Base-by-base conservation (phyloP, 2,888 invertebrate species). In the Malthinus seriepunctatus region DNA sequence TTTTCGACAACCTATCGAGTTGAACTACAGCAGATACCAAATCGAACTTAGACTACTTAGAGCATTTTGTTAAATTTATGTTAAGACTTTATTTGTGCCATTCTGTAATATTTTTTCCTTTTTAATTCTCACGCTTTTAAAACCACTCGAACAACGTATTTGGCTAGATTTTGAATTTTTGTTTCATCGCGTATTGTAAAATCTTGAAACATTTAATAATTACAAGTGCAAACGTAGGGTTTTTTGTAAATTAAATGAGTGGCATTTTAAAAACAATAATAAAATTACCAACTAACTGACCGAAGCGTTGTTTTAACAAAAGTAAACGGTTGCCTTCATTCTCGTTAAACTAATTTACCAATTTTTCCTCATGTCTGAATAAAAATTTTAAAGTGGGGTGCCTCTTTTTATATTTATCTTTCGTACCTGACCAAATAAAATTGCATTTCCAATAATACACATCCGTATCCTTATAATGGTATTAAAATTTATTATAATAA, bases 251-350 rank as follows among this genome's bases (percentile, higher is more conserved):
- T 72, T 71, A 70, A 70, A 66, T 71, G 71, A 71, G 69, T 70
- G 69, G 72, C 70, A 69, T 70, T 72, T 72, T 73, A 71, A 74
- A 71, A 73, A 72, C 71, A 72, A 73, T 71, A 71, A 71, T 70
- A 71, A 42, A 73, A 73, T 73, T 73, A 73, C 69, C 69, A 70
- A 70, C 69, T 66, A 64, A 62, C 69, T 67, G 68, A 63, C 57
- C 67, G 68, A 69, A 65, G 67, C 71, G 69, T 69, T 71, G 69
- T 72, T 71, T 72, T 71, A 70, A 71, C 71, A 67, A 68, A 70
- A 71, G 67, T 69, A 70, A 72, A 71, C 69, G 68, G 65, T 63
- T 67, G 64, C 67, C 62, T 60, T 63, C 53, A 55, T 49, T 52
- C 69, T 70, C 70, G 70, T 72, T 72, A 71, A 71, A 71, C 69